Percentiles rank a stretch among this genome's conserved stretches.
These are phyloP conservation scores for Leptobrachium leishanense DNA, from an alignment of 2,113 vertebrate genomes.

Conservation along the genomic window DNA sequence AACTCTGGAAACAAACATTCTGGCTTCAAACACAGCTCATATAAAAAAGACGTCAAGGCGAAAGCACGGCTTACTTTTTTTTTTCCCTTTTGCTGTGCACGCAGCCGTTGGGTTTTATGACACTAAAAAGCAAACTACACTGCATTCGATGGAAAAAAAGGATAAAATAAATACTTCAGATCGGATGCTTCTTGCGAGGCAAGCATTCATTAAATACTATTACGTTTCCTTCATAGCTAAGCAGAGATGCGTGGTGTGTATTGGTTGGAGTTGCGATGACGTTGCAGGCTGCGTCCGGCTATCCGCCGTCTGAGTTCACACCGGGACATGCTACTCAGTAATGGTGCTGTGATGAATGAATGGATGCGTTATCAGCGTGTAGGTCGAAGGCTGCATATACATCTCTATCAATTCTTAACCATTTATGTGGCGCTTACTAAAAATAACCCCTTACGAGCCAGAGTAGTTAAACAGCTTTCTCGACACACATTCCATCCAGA, in stretches of 20 bases:
- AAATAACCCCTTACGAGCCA: conserved; percentile 67
- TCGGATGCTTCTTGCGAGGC: too few relatives aligned
- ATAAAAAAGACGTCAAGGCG: too few relatives aligned
- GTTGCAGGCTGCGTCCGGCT: not conserved
- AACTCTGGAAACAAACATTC: too few relatives aligned
- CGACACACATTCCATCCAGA: not conserved
- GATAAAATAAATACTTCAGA: too few relatives aligned
- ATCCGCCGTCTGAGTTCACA: conserved; percentile 64
- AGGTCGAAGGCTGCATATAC: conserved; percentile 62
- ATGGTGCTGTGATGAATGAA: conserved; percentile 60
- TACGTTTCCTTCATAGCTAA: too few relatives aligned
- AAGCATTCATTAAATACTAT: too few relatives aligned
- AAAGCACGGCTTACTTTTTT: too few relatives aligned
- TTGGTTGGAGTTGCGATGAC: not conserved
- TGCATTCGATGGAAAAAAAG: too few relatives aligned
- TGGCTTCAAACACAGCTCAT: too few relatives aligned
- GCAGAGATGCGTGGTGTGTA: not conserved
- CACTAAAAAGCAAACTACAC: too few relatives aligned
- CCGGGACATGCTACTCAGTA: conserved; percentile 60
- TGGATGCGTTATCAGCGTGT: conserved; percentile 70
- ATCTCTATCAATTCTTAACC: conserved; percentile 48
- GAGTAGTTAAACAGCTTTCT: conserved; percentile 47
- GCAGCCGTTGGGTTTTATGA: too few relatives aligned
- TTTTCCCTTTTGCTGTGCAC: too few relatives aligned
- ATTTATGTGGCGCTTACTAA: conserved; percentile 47